Percentiles rank a stretch among this genome's conserved stretches.
These are phyloP conservation scores for Caenorhabditis brenneri DNA, from an alignment of 1,140 invertebrate species.

Conservation along the genomic window DNA sequence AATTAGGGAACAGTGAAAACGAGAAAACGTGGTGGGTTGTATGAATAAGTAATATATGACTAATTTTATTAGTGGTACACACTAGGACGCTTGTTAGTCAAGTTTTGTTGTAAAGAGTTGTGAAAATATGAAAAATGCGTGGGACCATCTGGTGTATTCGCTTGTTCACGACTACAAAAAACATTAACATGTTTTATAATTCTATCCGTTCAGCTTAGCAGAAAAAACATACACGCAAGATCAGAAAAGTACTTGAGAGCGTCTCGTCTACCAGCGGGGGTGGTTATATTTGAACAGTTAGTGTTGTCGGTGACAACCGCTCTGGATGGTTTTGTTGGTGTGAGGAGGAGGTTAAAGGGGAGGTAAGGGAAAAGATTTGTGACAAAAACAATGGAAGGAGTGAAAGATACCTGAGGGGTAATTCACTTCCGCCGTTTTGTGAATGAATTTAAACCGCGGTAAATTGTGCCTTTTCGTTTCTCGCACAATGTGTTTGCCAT, in stretches of 20 bases:
- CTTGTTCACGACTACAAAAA: not conserved
- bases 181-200: not conserved
- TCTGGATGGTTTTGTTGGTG: conserved; percentile 12
- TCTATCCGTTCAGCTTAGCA: not conserved
- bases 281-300: conserved; percentile 29
- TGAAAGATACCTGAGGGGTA: not conserved
- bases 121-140: not conserved
- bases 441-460: not conserved
- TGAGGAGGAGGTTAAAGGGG: not conserved
- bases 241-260: conserved; percentile 12
- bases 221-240: conserved; percentile 6
- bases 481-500: conserved; percentile 36
- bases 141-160: not conserved
- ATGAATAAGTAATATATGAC: conserved; percentile 20
- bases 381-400: not conserved
- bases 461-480: not conserved
- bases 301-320: conserved; percentile 29
- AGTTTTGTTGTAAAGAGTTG: not conserved
- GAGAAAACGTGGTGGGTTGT: not conserved
- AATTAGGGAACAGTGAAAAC: not conserved
- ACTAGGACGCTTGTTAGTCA: not conserved
- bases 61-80: conserved; percentile 16
- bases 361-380: not conserved
- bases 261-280: conserved; percentile 15
- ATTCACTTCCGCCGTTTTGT: not conserved